Conservation (phyloP, 2,113 vertebrate species). For the Phodopus roborovskii region DNA sequence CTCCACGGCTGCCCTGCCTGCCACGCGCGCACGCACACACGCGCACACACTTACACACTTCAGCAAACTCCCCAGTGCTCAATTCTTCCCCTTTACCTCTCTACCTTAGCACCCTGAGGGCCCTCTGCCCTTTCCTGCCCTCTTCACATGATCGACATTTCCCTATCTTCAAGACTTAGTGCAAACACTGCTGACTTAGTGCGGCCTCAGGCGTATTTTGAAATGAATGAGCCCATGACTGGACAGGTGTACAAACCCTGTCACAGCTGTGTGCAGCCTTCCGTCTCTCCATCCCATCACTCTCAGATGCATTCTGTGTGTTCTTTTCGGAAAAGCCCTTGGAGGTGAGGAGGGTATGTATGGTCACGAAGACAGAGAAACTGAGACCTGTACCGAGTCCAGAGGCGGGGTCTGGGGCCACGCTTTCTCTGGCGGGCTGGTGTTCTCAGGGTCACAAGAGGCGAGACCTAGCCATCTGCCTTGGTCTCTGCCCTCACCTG, state of each 20-base stretch:
- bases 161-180: neutral
- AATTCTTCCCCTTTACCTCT: neutral
- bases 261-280: no score
- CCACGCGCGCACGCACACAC: no score
- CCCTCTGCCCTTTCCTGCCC: neutral
- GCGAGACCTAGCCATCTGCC: neutral
- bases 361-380: neutral
- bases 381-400: neutral
- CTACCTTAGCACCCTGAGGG: neutral
- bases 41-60: neutral
- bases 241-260: neutral
- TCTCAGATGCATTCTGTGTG: neutral
- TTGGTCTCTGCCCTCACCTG: neutral
- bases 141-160: neutral
- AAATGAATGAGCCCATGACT: accelerated
- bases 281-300: neutral
- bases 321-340: neutral
- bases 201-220: neutral
- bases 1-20: neutral
- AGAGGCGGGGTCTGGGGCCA: neutral
- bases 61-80: neutral
- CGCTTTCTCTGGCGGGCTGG: neutral
- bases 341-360: neutral
- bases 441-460: neutral
- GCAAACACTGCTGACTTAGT: neutral